Evolutionary conservation across 2,113 vertebrate genomes (phyloP).

Genomic region (Nothocercus nigrocapillus): DNA sequence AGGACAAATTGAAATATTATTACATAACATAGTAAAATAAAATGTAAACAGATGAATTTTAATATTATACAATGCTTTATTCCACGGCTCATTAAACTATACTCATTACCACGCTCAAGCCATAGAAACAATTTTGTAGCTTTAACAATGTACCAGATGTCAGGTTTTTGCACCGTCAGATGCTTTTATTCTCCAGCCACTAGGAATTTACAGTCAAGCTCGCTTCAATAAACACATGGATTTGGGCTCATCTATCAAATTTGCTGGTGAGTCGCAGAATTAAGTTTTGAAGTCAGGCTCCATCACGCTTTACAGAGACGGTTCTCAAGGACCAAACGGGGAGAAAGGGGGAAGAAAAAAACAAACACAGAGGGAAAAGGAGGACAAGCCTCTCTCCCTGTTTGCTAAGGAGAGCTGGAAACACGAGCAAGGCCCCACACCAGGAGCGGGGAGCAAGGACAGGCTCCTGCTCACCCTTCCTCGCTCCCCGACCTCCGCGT

Average conservation of each 20-base stretch:
- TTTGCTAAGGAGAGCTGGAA: background rate
- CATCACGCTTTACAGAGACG: background rate
- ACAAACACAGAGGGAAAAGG: too few species aligned
- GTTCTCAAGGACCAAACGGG: background rate
- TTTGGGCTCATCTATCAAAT: background rate
- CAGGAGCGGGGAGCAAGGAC: background rate
- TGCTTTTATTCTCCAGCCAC: slow-evolving; percentile 45
- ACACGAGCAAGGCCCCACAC: background rate
- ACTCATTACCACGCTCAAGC: slow-evolving; percentile 59
- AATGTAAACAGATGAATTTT: slow-evolving; percentile 68
- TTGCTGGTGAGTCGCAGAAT: background rate
- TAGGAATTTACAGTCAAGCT: slow-evolving; percentile 29
- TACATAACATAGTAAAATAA: slow-evolving; percentile 50
- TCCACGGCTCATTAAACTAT: slow-evolving; percentile 66
- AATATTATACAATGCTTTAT: slow-evolving; percentile 50
- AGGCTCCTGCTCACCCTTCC: background rate
- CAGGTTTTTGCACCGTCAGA: slow-evolving; percentile 43
- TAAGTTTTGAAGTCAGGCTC: background rate
- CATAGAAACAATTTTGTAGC: slow-evolving; percentile 37
- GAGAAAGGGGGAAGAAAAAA: too few species aligned
- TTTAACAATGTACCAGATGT: slow-evolving; percentile 63
- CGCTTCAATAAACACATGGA: background rate
- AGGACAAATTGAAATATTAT: slow-evolving; percentile 53
- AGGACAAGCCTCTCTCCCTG: background rate
- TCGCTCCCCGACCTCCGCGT: background rate